These are phyloP conservation scores for Musca domestica DNA, from an alignment of 1,140 invertebrate genomes.

Conservation along the genomic window DNA sequence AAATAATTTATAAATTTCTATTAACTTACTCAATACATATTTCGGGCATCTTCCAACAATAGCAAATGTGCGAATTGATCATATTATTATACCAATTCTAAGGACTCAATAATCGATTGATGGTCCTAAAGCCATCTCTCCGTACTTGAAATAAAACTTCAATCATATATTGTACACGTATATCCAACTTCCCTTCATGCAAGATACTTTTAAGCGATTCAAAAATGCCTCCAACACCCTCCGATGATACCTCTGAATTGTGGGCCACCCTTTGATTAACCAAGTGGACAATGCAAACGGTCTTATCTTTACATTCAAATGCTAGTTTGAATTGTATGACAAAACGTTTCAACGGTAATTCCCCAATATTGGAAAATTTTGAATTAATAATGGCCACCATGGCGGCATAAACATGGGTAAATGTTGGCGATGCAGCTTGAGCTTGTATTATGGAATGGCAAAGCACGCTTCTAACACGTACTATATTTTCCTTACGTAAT, in stretches of 20 bases:
- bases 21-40: conserved; percentile 89
- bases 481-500: too few relatives aligned
- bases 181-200: conserved; percentile 89
- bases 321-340: conserved; percentile 93
- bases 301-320: conserved; percentile 92
- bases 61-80: conserved; percentile 93
- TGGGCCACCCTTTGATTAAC: too few relatives aligned
- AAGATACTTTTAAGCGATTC: conserved; percentile 92
- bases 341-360: conserved; percentile 86
- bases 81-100: too few relatives aligned
- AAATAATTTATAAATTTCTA: too few relatives aligned
- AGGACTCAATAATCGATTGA: too few relatives aligned
- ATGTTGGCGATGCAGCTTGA: too few relatives aligned
- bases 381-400: too few relatives aligned
- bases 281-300: conserved; percentile 90
- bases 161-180: conserved; percentile 96
- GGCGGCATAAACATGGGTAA: too few relatives aligned
- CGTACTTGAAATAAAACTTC: conserved; percentile 95
- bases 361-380: conserved; percentile 98
- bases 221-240: conserved; percentile 90
- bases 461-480: too few relatives aligned
- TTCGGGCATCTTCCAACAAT: conserved; percentile 83
- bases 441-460: too few relatives aligned
- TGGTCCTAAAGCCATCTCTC: conserved; percentile 97
- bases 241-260: conserved; percentile 87